These are phyloP conservation scores for Lamellibrachia columna DNA, from an alignment of 2,888 invertebrate species.

Conservation along the genomic window DNA sequence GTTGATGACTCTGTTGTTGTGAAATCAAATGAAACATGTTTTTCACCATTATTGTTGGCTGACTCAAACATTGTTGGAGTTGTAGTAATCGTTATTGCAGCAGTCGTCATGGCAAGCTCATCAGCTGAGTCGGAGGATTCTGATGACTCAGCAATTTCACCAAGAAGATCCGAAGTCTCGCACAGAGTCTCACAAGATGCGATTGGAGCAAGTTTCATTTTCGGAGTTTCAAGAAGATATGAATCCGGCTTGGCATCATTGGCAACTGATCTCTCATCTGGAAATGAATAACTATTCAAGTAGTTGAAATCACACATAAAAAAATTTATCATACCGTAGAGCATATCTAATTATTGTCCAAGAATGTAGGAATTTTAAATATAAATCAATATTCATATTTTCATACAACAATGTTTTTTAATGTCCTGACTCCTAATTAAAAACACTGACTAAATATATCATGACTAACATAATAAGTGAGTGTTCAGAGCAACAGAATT, in stretches of 20 bases:
- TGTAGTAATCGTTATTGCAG: constrained; percentile 33
- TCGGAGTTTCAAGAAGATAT: constrained; percentile 41
- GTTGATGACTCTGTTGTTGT: constrained; percentile 29
- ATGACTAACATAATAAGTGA: too few species aligned
- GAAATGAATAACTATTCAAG: not conserved
- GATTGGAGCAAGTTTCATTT: constrained; percentile 62
- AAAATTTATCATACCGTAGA: too few species aligned
- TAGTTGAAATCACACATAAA: not conserved
- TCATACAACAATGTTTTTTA: too few species aligned
- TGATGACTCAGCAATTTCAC: not conserved
- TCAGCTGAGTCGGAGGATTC: constrained; percentile 22
- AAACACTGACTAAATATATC: too few species aligned
- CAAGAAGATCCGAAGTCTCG: constrained; percentile 43
- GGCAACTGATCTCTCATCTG: constrained; percentile 22
- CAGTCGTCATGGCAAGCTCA: constrained; percentile 27
- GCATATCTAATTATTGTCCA: too few species aligned
- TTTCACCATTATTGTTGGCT: not conserved
- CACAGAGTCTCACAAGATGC: constrained; percentile 64
- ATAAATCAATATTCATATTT: too few species aligned
- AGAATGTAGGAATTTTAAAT: too few species aligned
- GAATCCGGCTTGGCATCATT: constrained; percentile 34
- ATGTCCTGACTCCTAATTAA: too few species aligned
- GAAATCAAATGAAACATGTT: not conserved
- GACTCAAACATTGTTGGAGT: constrained; percentile 18
- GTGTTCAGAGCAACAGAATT: too few species aligned